Evolutionary conservation across 1,140 invertebrate genomes (phyloP).

Genomic region (Onthophagus taurus): DNA sequence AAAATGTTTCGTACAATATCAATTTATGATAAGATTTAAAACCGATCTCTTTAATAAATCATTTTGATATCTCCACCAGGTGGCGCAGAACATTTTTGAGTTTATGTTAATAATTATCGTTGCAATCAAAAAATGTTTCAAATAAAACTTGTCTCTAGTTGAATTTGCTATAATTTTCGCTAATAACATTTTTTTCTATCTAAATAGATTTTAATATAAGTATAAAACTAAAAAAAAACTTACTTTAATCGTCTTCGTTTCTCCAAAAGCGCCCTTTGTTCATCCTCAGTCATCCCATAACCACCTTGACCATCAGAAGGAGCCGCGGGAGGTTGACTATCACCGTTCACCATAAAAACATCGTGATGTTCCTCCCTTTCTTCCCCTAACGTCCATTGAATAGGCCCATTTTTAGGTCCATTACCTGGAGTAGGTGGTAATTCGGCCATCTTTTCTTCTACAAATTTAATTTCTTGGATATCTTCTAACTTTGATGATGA

Average conservation of each 20-base stretch:
- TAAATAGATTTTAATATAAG: too few species aligned
- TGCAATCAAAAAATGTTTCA: too few species aligned
- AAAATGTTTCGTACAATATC: too few species aligned
- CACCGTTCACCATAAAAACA: constrained; percentile 23
- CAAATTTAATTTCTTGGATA: neutral
- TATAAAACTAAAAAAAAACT: constrained; percentile 16
- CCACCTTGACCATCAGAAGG: constrained; percentile 28
- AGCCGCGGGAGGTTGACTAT: constrained; percentile 21
- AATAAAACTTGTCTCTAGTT: too few species aligned
- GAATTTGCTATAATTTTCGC: too few species aligned
- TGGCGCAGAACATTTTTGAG: too few species aligned
- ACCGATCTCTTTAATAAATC: too few species aligned
- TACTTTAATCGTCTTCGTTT: constrained; percentile 30
- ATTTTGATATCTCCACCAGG: too few species aligned
- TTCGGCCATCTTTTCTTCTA: neutral
- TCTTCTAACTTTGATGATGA: too few species aligned
- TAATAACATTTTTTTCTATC: too few species aligned
- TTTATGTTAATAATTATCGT: too few species aligned
- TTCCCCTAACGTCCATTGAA: constrained; percentile 26
- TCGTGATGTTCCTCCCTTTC: constrained; percentile 23
- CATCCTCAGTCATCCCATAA: constrained; percentile 15
- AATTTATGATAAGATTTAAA: too few species aligned
- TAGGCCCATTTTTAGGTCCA: constrained; percentile 8
- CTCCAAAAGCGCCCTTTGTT: constrained; percentile 23
- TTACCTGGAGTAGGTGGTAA: neutral